Evolutionary conservation across 2,888 invertebrate species (phyloP), one percentile per base, ranked within the genome.

Genomic region (Troglohyphantes excavatus): DNA sequence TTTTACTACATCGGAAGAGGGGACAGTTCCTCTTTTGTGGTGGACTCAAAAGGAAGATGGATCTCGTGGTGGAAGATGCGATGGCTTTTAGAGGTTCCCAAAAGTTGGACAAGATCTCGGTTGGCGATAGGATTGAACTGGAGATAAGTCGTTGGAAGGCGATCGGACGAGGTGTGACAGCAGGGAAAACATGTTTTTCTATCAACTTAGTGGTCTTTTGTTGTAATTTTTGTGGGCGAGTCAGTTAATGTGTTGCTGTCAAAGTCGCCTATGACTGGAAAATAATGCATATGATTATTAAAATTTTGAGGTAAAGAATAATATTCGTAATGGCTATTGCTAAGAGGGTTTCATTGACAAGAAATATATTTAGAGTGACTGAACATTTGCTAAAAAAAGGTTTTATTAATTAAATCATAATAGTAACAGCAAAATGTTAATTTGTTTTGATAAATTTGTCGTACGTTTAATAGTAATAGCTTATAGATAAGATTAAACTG

Each of bases 21-120:
- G 29, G 61, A 73, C 26, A 61, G 43, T 63, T 72, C 73, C 29
- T n/a, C n/a, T n/a, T 70, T 84, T 84, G 75, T 84, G 67, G 0
- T 53, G 27, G 23, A 39, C 39, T 84, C 84, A 43, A 78, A 70
- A 63, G 73, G 68, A 86, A 70, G 85, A 78, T 86, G 76, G 82
- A 82, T 82, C 82, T 76, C 17, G 1, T 19, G n/a, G 19, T 70
- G 68, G 13, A 70, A 39, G 21, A 33, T 33, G 33, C 3, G 17
- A 1, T 17, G 17, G 53, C 53, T 53, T 53, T 53, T 53, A 53
- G 53, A 17, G 72, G 26, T 46, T 53, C 39, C 43, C 72, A 5
- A 46, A 72, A 26, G 21, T 46, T 53, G 2, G 70, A 23, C 9
- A 5, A 72, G 72, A 72, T 72, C 17, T 17, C 9, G n/a, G 17